Base-by-base conservation (phyloP, 2,113 vertebrate genomes). In the Elephas maximus region DNA sequence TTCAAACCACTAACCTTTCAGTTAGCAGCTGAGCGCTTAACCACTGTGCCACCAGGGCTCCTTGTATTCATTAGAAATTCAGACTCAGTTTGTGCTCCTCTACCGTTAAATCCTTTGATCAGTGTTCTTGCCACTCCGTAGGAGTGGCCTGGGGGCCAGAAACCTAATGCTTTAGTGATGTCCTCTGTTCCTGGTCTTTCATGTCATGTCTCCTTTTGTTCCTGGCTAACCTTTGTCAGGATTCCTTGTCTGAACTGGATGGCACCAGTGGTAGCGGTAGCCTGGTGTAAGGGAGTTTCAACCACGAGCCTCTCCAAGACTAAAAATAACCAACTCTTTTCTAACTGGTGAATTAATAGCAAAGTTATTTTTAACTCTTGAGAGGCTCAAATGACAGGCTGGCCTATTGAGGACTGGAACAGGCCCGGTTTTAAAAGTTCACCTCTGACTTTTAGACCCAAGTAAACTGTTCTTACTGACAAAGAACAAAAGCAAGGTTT, bases 301-400 rank as follows among this genome's bases (percentile, higher is more conserved):
- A 2, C 91, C 80, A 14, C 9, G 60, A 84, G 48, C 77, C 77
- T 92, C 63, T 89, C 74, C 26, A 69, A 53, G 45, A 82, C 90
- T 88, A 79, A 92, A 96, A 92, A 92, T 97, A 92, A 69, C 69
- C 65, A 69, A 8, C 60, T 44, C 86, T 96, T 33, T 96, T 88
- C 78, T 91, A 88, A 33, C 79, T 87, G 63, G 69, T 73, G 62
- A 91, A 63, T 94, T 93, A 93, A 89, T 45, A 80, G 76, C 85
- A 73, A 73, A 73, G 85, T 83, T 96, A 96, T 93, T 96, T 97
- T 96, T 94, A 96, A 87, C 93, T 37, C 87, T 81, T 24, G 37
- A 90, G 90, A 91, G 53, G 67, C 81, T 95, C 87, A 84, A 60
- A 41, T 97, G 77, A 67, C 80, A 92, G 48, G 74, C 78, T 53